Conservation (phyloP, 2,888 invertebrate species). For the Mesorhabditis belari region DNA sequence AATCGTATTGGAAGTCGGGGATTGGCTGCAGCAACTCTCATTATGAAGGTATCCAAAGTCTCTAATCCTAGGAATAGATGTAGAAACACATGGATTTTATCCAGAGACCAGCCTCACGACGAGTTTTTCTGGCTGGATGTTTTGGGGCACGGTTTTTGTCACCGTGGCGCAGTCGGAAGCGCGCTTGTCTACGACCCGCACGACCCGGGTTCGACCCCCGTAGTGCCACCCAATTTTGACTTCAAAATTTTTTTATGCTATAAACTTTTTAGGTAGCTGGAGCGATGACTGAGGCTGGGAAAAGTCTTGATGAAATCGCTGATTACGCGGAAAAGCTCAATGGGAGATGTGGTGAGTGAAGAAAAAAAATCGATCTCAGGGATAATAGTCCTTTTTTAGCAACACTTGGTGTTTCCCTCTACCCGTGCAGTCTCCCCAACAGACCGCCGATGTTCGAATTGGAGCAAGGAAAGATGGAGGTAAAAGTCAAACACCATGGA, state of each 20-base stretch:
- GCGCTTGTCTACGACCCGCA: no score
- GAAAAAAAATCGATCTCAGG: not conserved
- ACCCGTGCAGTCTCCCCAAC: conserved; percentile 67
- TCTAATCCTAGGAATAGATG: not conserved
- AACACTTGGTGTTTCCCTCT: conserved; percentile 68
- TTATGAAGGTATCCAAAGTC: conserved; percentile 55
- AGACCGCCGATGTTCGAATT: conserved; percentile 64
- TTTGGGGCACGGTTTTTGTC: no score
- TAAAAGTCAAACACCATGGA: no score
- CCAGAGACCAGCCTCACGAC: no score
- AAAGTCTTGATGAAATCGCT: conserved; percentile 61
- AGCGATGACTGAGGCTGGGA: conserved; percentile 66
- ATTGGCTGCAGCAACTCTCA: conserved; percentile 61
- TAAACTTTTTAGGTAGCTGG: conserved; percentile 65
- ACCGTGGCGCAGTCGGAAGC: no score
- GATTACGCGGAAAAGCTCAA: conserved; percentile 41
- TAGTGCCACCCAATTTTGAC: no score
- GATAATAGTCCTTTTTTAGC: conserved; percentile 57
- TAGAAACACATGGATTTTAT: not conserved
- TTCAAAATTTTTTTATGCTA: no score
- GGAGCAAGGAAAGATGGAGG: conserved; percentile 65
- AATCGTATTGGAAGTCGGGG: conserved; percentile 64
- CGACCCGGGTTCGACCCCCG: no score
- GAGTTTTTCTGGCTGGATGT: no score
- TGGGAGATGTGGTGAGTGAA: conserved; percentile 50